phyloP scores from a whole-genome alignment of 64 coral and sea anemone genomes.

The Montipora foliosa region DNA sequence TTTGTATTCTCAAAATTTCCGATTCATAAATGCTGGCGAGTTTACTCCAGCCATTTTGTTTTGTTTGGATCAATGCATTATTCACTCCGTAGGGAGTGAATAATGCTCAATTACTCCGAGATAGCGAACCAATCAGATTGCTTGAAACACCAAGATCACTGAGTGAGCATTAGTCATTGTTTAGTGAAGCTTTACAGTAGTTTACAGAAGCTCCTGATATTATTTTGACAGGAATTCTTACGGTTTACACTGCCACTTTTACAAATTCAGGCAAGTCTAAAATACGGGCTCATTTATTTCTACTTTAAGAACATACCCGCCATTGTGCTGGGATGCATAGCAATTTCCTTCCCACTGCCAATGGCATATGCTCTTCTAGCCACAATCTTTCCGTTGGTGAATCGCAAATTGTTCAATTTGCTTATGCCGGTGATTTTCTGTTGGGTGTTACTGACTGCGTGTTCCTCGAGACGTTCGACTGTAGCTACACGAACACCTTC shows the following conservation, averaged over 20 bases:
- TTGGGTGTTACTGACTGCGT: not conserved
- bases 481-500: not conserved
- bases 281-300: not conserved
- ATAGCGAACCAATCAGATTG: no score
- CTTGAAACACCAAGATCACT: no score
- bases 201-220: no score
- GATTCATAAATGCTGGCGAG: no score
- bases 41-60: no score
- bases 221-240: no score
- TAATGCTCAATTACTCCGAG: no score
- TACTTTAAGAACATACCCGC: not conserved
- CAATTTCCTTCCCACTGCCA: constrained; percentile 35
- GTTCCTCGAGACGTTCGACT: not conserved
- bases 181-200: no score
- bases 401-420: constrained; percentile 56
- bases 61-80: no score
- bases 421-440: constrained; percentile 7
- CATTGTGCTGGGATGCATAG: not conserved
- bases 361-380: constrained; percentile 42
- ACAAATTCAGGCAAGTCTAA: not conserved
- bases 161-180: no score
- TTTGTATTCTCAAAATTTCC: no score
- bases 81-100: no score
- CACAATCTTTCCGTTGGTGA: constrained; percentile 34
- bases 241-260: not conserved